Conservation (phyloP, 53 echinoderm and acorn worm species). For the Arbacia lixula region DNA sequence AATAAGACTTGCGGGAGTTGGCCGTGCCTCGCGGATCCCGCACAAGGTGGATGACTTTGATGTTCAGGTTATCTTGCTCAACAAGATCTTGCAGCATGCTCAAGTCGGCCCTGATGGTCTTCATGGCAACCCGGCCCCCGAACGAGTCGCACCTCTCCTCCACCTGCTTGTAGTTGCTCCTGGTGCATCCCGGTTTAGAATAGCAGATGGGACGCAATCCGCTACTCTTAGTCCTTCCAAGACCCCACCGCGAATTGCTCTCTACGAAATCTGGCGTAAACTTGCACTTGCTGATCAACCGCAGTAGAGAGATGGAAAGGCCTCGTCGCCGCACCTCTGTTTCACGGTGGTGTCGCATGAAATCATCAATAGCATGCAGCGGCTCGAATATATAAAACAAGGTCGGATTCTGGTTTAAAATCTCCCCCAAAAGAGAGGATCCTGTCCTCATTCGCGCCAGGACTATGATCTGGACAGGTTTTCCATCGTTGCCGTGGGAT, state of each 20-base stretch:
- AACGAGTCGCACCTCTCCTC: slow-evolving; percentile 32
- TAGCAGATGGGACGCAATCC: slow-evolving; percentile 61
- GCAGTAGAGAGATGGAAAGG: slow-evolving; percentile 57
- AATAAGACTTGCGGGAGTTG: slow-evolving; percentile 67
- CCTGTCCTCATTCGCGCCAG: slow-evolving; percentile 93
- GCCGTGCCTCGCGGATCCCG: slow-evolving; percentile 85
- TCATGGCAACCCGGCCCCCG: slow-evolving; percentile 65
- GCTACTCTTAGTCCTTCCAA: slow-evolving; percentile 74
- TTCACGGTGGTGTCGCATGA: slow-evolving; percentile 41
- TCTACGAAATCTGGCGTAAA: slow-evolving; percentile 65
- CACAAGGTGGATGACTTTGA: slow-evolving; percentile 80
- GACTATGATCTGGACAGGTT: slow-evolving; percentile 65
- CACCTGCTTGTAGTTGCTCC: slow-evolving; percentile 27
- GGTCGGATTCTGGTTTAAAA: slow-evolving; percentile 90
- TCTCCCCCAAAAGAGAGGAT: slow-evolving; percentile 88
- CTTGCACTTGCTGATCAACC: slow-evolving; percentile 66
- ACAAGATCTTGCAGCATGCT: slow-evolving; percentile 62
- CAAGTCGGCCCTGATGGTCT: slow-evolving; percentile 72
- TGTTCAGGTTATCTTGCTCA: slow-evolving; percentile 57
- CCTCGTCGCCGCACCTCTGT: slow-evolving; percentile 14
- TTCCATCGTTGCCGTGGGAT: slow-evolving; percentile 16
- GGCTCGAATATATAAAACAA: slow-evolving; percentile 94
- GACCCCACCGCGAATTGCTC: slow-evolving; percentile 66
- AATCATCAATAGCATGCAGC: slow-evolving; percentile 69
- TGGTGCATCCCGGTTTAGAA: slow-evolving; percentile 42